phyloP scores from a whole-genome alignment of 2,888 invertebrate genomes.

The Phymatocera aterrima region DNA sequence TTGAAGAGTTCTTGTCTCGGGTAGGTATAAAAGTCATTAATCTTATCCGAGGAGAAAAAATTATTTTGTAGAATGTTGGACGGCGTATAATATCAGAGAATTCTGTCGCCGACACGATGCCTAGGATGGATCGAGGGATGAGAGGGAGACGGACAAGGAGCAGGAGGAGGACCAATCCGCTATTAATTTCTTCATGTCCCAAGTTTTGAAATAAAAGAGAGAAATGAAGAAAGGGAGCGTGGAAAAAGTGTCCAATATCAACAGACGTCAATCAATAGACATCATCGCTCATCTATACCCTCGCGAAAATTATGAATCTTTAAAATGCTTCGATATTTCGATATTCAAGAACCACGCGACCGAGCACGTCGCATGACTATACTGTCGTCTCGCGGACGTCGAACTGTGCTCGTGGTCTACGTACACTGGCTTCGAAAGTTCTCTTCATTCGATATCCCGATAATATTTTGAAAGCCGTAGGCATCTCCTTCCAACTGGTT shows the following conservation, averaged over 20 bases:
- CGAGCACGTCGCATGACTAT: no score
- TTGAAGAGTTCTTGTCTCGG: constrained; percentile 64
- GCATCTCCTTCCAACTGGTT: constrained; percentile 8
- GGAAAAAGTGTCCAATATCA: not conserved
- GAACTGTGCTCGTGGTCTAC: no score
- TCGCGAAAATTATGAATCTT: not conserved
- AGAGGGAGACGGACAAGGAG: no score
- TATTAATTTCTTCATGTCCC: constrained; percentile 65
- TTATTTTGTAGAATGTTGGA: constrained; percentile 68
- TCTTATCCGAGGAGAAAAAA: constrained; percentile 66
- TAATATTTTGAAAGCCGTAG: constrained; percentile 25
- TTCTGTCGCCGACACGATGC: constrained; percentile 63
- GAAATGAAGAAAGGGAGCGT: not conserved
- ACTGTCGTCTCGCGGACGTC: no score
- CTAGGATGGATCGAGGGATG: no score
- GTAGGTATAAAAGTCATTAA: constrained; percentile 66
- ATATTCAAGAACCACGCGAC: no score
- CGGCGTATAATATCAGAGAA: constrained; percentile 66
- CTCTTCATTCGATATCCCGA: no score
- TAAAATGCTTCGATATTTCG: no score
- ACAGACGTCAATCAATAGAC: not conserved
- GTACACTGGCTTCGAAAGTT: no score
- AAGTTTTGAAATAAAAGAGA: constrained; percentile 56
- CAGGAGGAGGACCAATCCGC: constrained; percentile 60
- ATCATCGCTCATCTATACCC: not conserved